Evolutionary conservation across 2,797 vertebrate genomes (phyloP).

Genomic region (Dromococcyx pavoninus): DNA sequence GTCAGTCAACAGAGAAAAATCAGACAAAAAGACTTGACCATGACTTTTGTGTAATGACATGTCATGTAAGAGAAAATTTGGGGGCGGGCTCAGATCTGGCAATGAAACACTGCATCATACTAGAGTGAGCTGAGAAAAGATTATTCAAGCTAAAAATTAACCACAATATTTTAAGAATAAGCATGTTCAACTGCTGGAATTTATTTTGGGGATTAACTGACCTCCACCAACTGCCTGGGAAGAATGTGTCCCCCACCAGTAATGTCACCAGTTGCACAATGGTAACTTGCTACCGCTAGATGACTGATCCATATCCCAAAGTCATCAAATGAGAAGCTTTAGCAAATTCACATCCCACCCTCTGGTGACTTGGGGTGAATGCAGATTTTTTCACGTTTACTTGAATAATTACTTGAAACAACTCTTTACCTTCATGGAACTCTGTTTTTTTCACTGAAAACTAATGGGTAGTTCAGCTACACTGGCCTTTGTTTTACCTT

Average conservation of each 20-base stretch:
- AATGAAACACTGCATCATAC: not conserved
- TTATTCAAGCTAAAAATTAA: not conserved
- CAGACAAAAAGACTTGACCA: not conserved
- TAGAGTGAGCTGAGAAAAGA: not conserved
- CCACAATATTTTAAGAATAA: not conserved
- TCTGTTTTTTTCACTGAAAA: not conserved
- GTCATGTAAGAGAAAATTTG: not conserved
- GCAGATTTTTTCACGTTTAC: not conserved
- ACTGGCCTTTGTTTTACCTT: not conserved
- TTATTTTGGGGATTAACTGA: not conserved
- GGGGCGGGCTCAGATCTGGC: not conserved
- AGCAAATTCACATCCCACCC: not conserved
- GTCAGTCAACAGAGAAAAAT: not conserved
- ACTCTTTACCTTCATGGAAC: not conserved
- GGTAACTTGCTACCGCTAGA: not conserved
- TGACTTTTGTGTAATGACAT: not conserved
- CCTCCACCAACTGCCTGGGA: not conserved
- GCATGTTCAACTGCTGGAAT: not conserved
- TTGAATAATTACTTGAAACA: not conserved
- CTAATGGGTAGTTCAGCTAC: not conserved
- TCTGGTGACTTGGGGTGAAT: not conserved
- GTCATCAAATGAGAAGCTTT: not conserved
- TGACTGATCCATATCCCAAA: not conserved
- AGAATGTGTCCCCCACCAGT: rapidly evolving
- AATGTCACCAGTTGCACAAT: not conserved